These are phyloP conservation scores for Whitmania pigra DNA, from an alignment of 1,140 invertebrate species.

Conservation along the genomic window DNA sequence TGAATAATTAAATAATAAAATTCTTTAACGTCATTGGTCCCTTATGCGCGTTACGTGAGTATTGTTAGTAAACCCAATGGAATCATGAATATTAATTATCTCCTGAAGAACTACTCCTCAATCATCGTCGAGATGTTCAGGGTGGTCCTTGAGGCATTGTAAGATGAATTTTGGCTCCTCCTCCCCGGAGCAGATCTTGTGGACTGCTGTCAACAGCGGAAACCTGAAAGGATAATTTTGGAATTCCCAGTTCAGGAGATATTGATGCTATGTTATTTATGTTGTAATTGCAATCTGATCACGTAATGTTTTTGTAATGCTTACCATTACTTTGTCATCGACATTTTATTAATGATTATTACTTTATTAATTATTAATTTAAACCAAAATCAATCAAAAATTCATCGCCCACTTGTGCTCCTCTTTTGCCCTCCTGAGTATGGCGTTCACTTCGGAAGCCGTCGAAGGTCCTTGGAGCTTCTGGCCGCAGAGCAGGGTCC, in stretches of 20 bases:
- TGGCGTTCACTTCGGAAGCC: slow-evolving; percentile 82
- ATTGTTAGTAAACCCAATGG: too few species aligned
- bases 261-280: too few species aligned
- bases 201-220: slow-evolving; percentile 84
- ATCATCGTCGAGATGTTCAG: slow-evolving; percentile 56
- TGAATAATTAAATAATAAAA: too few species aligned
- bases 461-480: slow-evolving; percentile 93
- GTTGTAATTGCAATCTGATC: not conserved
- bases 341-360: not conserved
- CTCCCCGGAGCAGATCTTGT: slow-evolving; percentile 75
- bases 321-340: not conserved
- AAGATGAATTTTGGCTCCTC: slow-evolving; percentile 68
- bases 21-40: too few species aligned
- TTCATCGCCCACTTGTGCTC: slow-evolving; percentile 59
- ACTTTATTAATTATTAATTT: not conserved
- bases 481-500: slow-evolving; percentile 93
- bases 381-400: not conserved
- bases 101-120: too few species aligned
- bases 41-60: too few species aligned
- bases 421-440: slow-evolving; percentile 55
- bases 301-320: not conserved
- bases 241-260: not conserved
- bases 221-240: slow-evolving; percentile 52
- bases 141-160: slow-evolving; percentile 79
- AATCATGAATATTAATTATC: too few species aligned